Percentiles rank a stretch among this genome's conserved stretches.
phyloP scores from a whole-genome alignment of 2,797 vertebrate species.

The Rhodeus uyekii region DNA sequence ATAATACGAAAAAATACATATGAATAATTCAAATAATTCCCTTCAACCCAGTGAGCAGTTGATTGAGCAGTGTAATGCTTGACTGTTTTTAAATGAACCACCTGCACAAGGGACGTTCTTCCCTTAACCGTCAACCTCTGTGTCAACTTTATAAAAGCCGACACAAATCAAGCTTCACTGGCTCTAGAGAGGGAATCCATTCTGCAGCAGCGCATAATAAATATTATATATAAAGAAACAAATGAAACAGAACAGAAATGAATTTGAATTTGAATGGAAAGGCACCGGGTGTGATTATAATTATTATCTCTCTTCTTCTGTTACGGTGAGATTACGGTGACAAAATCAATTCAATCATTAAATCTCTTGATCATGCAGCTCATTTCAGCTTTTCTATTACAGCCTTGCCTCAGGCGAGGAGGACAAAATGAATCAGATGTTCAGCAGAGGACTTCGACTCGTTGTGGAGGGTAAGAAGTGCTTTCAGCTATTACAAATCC shows the following conservation, averaged over 20 bases:
- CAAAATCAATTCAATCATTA: background rate
- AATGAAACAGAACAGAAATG: background rate
- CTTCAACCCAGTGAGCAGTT: background rate
- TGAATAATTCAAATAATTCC: background rate
- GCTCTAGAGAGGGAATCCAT: background rate
- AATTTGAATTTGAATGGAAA: constrained; percentile 39
- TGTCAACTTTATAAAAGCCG: constrained; percentile 14
- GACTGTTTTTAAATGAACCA: constrained; percentile 24
- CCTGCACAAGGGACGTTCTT: constrained; percentile 34
- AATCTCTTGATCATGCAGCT: background rate
- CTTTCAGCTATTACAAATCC: background rate
- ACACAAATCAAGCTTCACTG: constrained; percentile 15
- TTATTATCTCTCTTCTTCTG: constrained; percentile 48
- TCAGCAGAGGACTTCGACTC: constrained; percentile 58
- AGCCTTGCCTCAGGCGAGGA: constrained; percentile 35
- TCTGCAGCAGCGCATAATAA: background rate
- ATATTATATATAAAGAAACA: background rate
- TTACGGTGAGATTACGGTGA: constrained; percentile 47
- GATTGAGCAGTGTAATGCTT: background rate
- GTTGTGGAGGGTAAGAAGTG: constrained; percentile 53
- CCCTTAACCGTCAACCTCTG: constrained; percentile 4
- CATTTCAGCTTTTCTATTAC: constrained; percentile 14
- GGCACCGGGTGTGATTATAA: constrained; percentile 31
- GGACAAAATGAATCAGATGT: constrained; percentile 15
- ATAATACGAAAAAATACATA: background rate